These are phyloP conservation scores for Cyphomyrmex costatus DNA, from an alignment of 1,140 invertebrate species.

Conservation along the genomic window DNA sequence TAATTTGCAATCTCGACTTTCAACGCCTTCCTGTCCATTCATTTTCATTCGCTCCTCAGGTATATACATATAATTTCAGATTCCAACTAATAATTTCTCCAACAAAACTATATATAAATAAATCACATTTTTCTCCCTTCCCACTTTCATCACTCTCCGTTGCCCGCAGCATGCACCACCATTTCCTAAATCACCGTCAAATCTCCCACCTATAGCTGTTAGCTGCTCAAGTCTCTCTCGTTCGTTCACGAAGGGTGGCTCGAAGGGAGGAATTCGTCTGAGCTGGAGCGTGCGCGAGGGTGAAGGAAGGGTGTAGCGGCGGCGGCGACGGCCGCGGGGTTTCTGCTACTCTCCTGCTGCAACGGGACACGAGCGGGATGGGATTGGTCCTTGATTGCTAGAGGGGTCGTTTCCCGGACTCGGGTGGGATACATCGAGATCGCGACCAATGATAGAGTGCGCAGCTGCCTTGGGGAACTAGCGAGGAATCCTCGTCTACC, in stretches of 20 bases:
- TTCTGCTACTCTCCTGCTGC: constrained; percentile 52
- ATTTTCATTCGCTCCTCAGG: constrained; percentile 23
- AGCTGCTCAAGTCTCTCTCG: constrained; percentile 4
- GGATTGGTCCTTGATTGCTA: constrained; percentile 84
- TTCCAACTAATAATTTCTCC: background rate
- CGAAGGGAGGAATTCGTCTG: constrained; percentile 58
- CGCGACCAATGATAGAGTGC: constrained; percentile 85
- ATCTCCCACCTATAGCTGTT: constrained; percentile 59
- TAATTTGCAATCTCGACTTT: constrained; percentile 8
- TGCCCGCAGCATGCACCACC: constrained; percentile 26
- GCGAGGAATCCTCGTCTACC: constrained; percentile 50
- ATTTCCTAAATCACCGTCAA: constrained; percentile 58
- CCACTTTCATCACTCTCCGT: background rate
- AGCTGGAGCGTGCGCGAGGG: constrained; percentile 55
- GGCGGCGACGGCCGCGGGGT: constrained; percentile 2
- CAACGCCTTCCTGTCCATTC: background rate
- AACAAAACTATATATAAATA: constrained; percentile 32
- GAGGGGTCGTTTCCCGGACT: constrained; percentile 82
- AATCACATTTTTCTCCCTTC: background rate
- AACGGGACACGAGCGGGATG: constrained; percentile 61
- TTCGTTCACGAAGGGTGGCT: constrained; percentile 21
- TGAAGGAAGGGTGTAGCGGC: constrained; percentile 44
- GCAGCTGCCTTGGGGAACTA: constrained; percentile 79
- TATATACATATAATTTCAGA: background rate
- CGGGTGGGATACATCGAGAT: constrained; percentile 82